phyloP scores from a whole-genome alignment of 37 sponge, comb jelly and placozoan species.

The Aplysina aerophoba region DNA sequence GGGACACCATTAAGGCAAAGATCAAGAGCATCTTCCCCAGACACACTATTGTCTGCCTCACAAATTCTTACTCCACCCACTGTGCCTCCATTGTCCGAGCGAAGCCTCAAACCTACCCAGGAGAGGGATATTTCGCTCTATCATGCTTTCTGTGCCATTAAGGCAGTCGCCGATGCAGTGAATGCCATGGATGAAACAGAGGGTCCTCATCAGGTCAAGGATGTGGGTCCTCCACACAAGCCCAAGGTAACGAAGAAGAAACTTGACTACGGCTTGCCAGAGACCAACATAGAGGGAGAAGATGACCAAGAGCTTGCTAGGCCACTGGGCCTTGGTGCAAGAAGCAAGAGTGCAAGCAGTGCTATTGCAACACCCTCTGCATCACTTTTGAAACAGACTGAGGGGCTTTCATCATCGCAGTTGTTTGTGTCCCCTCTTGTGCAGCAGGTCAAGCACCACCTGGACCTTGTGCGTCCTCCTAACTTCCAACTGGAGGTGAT shows the following conservation, averaged over 20 bases:
- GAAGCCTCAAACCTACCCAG: slow-evolving; percentile 67
- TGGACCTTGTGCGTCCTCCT: slow-evolving; percentile 67
- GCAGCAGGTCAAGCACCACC: slow-evolving; percentile 67
- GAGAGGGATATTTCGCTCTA: slow-evolving; percentile 87
- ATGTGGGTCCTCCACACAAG: neutral
- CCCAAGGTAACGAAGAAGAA: neutral
- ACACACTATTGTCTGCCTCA: neutral
- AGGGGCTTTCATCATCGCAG: no score
- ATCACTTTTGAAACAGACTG: no score
- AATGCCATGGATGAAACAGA: neutral
- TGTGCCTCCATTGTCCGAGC: slow-evolving; percentile 10
- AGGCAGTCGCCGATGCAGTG: slow-evolving; percentile 74
- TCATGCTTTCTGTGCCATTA: slow-evolving; percentile 76
- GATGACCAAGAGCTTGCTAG: neutral
- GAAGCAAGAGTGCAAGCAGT: neutral
- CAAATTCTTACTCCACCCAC: neutral
- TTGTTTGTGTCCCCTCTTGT: slow-evolving; percentile 3
- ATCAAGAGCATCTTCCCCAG: neutral
- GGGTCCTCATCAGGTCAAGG: neutral
- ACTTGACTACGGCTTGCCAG: slow-evolving; percentile 13
- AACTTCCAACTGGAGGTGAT: slow-evolving; percentile 86
- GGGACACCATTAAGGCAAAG: slow-evolving; percentile 51
- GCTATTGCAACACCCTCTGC: neutral
- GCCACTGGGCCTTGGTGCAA: neutral
- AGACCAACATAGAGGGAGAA: neutral